Percentiles rank a stretch among this genome's conserved stretches.
Evolutionary conservation across 1,140 invertebrate genomes (phyloP).

Genomic region (Atta texana): DNA sequence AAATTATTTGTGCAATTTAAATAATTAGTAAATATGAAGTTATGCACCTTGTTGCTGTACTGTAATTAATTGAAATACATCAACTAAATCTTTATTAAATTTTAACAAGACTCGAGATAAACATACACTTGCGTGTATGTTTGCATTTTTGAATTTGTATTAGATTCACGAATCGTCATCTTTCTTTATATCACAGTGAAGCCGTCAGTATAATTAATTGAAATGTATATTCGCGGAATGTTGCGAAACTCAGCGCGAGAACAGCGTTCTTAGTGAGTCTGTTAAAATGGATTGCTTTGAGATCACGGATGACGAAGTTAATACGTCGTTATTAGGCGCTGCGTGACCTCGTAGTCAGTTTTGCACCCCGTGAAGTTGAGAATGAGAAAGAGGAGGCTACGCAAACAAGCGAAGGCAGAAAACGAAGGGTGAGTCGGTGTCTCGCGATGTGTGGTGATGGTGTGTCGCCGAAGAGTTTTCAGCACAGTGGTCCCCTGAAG

Average conservation of each 20-base stretch:
- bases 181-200: background rate
- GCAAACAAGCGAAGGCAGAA: background rate
- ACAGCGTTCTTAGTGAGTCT: slow-evolving; percentile 55
- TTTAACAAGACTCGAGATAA: background rate
- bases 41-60: background rate
- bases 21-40: background rate
- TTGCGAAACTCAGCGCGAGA: slow-evolving; percentile 1
- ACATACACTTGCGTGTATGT: no score
- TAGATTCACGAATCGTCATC: background rate
- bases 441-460: slow-evolving; percentile 76
- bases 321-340: slow-evolving; percentile 83
- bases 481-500: slow-evolving; percentile 58
- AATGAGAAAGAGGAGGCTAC: slow-evolving; percentile 45
- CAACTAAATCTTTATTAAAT: background rate
- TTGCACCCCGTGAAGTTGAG: slow-evolving; percentile 78
- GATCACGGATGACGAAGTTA: slow-evolving; percentile 81
- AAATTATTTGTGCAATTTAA: background rate
- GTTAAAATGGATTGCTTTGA: slow-evolving; percentile 79
- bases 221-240: background rate
- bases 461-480: slow-evolving; percentile 77
- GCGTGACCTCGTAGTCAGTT: slow-evolving; percentile 76
- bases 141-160: slow-evolving; percentile 7
- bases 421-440: slow-evolving; percentile 65
- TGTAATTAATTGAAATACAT: background rate
- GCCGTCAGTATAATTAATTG: background rate